phyloP scores from a whole-genome alignment of 1,140 invertebrate species.

The Cotesia glomerata region DNA sequence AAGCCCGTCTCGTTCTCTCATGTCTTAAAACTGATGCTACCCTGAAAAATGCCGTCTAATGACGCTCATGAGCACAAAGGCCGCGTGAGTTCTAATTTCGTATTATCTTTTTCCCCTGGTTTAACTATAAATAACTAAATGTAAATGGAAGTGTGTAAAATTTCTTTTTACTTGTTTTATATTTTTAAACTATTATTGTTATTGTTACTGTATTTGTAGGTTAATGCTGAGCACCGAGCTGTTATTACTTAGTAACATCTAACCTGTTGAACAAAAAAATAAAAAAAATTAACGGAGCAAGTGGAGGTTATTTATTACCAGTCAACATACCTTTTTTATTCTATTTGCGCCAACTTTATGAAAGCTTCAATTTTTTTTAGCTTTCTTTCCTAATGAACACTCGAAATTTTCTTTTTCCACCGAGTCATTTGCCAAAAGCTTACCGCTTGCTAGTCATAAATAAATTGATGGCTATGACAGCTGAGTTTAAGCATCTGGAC shows the following conservation, averaged over 20 bases:
- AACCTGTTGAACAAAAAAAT: no score
- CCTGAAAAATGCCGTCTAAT: conserved; percentile 23
- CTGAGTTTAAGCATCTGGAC: no score
- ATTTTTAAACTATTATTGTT: background rate
- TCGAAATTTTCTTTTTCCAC: background rate
- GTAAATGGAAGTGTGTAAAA: background rate
- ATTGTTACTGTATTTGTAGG: background rate
- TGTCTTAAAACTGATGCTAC: conserved; percentile 10
- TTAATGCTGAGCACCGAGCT: no score
- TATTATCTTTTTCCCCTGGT: conserved; percentile 27
- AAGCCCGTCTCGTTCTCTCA: conserved; percentile 1
- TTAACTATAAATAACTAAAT: conserved; percentile 28
- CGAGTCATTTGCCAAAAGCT: background rate
- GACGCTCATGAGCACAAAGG: conserved; percentile 32
- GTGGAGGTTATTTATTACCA: no score
- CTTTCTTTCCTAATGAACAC: background rate
- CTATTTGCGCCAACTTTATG: background rate
- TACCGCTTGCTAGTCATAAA: background rate
- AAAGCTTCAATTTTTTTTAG: no score
- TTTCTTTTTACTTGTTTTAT: background rate
- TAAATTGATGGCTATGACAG: background rate
- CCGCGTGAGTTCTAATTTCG: conserved; percentile 34
- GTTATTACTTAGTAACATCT: no score
- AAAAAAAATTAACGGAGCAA: no score
- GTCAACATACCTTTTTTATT: background rate